A percentile compares a stretch with the other conserved stretches of the same genome.
phyloP scores from a whole-genome alignment of 2,113 vertebrate genomes.

The Haplochromis vanheusdeni region DNA sequence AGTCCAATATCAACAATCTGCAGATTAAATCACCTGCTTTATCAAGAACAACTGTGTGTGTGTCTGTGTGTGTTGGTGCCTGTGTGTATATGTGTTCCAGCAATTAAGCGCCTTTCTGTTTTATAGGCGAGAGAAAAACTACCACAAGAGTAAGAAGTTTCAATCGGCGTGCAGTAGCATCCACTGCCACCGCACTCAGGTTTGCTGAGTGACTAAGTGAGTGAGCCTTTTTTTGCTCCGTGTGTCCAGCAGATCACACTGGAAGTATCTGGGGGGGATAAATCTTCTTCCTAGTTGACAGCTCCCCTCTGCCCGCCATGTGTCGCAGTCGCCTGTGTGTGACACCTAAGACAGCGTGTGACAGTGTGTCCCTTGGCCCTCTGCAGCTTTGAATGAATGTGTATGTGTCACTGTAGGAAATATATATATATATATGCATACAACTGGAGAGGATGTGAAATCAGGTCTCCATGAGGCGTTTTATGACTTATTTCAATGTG shows the following conservation, averaged over 20 bases:
- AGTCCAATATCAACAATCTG: conserved; percentile 41
- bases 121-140: background rate
- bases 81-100: background rate
- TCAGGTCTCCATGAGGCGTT: background rate
- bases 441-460: background rate
- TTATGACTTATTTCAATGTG: conserved; percentile 15
- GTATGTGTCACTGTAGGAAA: background rate
- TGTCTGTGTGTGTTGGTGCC: background rate
- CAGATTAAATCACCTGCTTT: conserved; percentile 49
- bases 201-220: background rate
- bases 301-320: conserved; percentile 42
- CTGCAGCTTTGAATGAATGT: background rate
- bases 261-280: conserved; percentile 35
- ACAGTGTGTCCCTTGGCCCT: conserved; percentile 43
- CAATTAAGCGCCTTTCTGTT: background rate
- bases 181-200: background rate
- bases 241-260: conserved; percentile 19
- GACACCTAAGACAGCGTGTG: conserved; percentile 45
- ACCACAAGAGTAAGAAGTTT: background rate
- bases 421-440: background rate
- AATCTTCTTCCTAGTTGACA: conserved; percentile 35
- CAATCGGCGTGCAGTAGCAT: background rate
- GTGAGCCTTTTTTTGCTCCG: background rate
- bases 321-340: conserved; percentile 16
- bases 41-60: background rate